Conservation (phyloP, 2,797 vertebrate genomes). For the Hoplostethus mediterraneus region DNA sequence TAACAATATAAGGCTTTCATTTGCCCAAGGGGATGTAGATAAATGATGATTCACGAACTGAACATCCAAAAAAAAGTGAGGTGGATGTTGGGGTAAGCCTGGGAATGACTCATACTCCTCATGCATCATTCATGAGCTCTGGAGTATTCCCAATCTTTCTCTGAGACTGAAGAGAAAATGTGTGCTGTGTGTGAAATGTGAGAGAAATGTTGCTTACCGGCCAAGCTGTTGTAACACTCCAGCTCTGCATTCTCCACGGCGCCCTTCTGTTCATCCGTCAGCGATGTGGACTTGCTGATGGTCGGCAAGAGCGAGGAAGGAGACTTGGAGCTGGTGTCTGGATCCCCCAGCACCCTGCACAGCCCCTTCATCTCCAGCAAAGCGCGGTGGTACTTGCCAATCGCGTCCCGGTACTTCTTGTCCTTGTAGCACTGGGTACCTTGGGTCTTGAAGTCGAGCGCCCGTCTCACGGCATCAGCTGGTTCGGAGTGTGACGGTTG, state of each 20-base stretch:
- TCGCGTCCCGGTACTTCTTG: slow-evolving; percentile 99
- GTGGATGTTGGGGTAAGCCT: slow-evolving; percentile 53
- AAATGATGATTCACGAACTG: neutral
- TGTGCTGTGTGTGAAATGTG: slow-evolving; percentile 10
- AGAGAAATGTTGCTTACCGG: slow-evolving; percentile 83
- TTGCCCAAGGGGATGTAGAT: neutral
- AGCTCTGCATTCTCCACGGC: slow-evolving; percentile 95
- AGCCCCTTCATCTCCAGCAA: slow-evolving; percentile 97
- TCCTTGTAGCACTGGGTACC: slow-evolving; percentile 99
- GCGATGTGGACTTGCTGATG: slow-evolving; percentile 78
- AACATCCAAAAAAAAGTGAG: slow-evolving; percentile 38
- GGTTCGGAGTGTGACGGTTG: slow-evolving; percentile 82
- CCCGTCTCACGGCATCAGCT: slow-evolving; percentile 90
- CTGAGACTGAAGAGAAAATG: slow-evolving; percentile 8
- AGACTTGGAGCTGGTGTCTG: slow-evolving; percentile 83
- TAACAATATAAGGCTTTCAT: no score
- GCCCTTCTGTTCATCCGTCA: slow-evolving; percentile 94
- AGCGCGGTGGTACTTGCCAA: slow-evolving; percentile 98
- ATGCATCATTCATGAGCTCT: slow-evolving; percentile 73
- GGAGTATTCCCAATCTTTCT: slow-evolving; percentile 52
- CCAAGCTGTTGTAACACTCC: slow-evolving; percentile 99
- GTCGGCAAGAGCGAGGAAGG: slow-evolving; percentile 72
- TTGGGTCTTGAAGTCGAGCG: slow-evolving; percentile 96
- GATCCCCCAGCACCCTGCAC: slow-evolving; percentile 87
- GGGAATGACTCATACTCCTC: slow-evolving; percentile 66